These are phyloP conservation scores for Okapia johnstoni DNA, from an alignment of 2,113 vertebrate genomes.

Conservation along the genomic window DNA sequence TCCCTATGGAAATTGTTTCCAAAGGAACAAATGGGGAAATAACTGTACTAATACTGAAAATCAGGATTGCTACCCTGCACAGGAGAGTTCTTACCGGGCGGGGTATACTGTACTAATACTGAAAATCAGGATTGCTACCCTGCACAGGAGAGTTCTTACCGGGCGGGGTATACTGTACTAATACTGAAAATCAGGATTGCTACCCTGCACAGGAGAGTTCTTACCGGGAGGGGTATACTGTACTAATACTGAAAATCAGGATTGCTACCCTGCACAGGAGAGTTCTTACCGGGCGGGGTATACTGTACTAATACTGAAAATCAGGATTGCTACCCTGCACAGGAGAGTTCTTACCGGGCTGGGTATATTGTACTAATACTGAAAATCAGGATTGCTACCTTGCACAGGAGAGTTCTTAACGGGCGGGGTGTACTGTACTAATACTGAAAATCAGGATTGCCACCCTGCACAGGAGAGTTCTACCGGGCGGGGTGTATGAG, in stretches of 20 bases:
- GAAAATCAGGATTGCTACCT: background rate
- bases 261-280: too few relatives aligned
- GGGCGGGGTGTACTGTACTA: background rate
- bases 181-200: background rate
- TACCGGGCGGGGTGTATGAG: background rate
- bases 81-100: background rate
- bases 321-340: background rate
- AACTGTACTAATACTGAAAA: background rate
- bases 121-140: background rate
- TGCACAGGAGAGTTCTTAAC: too few relatives aligned
- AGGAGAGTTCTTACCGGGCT: background rate
- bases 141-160: too few relatives aligned
- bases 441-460: background rate
- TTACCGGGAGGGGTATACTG: rapidly evolving
- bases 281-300: background rate
- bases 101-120: too few relatives aligned
- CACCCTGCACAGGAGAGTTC: too few relatives aligned
- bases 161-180: too few relatives aligned
- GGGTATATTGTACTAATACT: too few relatives aligned
- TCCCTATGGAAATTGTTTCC: background rate
- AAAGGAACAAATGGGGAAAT: background rate
- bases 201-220: too few relatives aligned
- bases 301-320: too few relatives aligned
- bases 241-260: background rate
- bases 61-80: background rate